Conservation (phyloP, 2,888 invertebrate species). For the Actias luna region DNA sequence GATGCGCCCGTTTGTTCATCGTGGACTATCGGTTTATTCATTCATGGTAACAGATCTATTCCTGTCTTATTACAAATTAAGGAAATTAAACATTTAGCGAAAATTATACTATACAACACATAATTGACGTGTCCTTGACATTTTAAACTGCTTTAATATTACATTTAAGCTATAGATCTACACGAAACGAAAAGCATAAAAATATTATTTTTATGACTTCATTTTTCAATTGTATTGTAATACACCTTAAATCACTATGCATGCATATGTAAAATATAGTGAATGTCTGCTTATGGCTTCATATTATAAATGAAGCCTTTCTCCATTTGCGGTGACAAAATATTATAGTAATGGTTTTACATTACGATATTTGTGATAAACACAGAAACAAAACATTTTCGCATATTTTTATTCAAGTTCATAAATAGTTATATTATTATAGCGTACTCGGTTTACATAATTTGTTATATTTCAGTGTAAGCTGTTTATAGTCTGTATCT, state of each 20-base stretch:
- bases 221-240: background rate
- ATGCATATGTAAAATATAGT: background rate
- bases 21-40: background rate
- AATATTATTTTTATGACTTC: background rate
- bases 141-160: slow-evolving; percentile 16
- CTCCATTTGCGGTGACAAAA: background rate
- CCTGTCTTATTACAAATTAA: background rate
- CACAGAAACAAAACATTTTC: background rate
- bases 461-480: background rate
- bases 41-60: background rate
- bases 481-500: background rate
- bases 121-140: slow-evolving; percentile 23
- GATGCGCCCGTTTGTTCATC: slow-evolving; percentile 1
- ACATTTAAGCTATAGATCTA: background rate
- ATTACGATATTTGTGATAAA: background rate
- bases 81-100: background rate
- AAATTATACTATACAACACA: slow-evolving; percentile 18
- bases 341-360: background rate
- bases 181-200: background rate
- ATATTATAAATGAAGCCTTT: slow-evolving; percentile 1
- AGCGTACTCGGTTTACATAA: background rate
- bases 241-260: background rate
- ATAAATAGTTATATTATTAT: background rate
- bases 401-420: background rate
- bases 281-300: slow-evolving; percentile 3